Conservation (phyloP, 1,140 invertebrate genomes). For the Trichogramma pretiosum region DNA sequence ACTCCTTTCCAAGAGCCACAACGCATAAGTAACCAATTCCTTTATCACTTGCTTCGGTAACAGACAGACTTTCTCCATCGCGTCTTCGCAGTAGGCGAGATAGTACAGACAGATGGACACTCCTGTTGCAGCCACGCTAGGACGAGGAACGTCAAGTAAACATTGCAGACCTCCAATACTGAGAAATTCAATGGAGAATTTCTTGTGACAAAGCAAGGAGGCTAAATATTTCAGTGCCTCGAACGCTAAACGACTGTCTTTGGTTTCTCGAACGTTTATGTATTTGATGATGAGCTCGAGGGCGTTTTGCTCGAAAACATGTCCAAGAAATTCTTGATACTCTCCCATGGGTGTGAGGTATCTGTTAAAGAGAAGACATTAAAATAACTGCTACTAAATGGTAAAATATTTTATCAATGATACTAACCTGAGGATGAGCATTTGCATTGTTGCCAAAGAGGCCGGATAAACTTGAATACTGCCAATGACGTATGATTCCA, state of each 20-base stretch:
- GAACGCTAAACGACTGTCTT: constrained; percentile 86
- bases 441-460: constrained; percentile 76
- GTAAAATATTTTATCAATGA: too few species aligned
- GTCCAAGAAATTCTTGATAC: constrained; percentile 90
- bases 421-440: constrained; percentile 78
- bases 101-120: constrained; percentile 95
- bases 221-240: constrained; percentile 91
- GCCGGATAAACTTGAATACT: constrained; percentile 79
- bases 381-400: too few species aligned
- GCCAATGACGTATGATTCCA: constrained; percentile 80
- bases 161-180: constrained; percentile 73
- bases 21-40: constrained; percentile 74
- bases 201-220: constrained; percentile 90
- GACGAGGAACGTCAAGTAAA: constrained; percentile 78
- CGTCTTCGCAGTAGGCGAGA: constrained; percentile 92
- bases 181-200: constrained; percentile 93
- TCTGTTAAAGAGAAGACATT: constrained; percentile 34
- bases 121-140: constrained; percentile 89
- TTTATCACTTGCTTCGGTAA: constrained; percentile 69
- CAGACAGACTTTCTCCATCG: constrained; percentile 89
- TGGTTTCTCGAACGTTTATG: constrained; percentile 79
- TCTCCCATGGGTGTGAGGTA: constrained; percentile 92
- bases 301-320: constrained; percentile 87
- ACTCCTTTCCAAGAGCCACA: constrained; percentile 91
- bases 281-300: constrained; percentile 82